Evolutionary conservation across 2,113 vertebrate species (phyloP).

Genomic region (Eulemur rufifrons): DNA sequence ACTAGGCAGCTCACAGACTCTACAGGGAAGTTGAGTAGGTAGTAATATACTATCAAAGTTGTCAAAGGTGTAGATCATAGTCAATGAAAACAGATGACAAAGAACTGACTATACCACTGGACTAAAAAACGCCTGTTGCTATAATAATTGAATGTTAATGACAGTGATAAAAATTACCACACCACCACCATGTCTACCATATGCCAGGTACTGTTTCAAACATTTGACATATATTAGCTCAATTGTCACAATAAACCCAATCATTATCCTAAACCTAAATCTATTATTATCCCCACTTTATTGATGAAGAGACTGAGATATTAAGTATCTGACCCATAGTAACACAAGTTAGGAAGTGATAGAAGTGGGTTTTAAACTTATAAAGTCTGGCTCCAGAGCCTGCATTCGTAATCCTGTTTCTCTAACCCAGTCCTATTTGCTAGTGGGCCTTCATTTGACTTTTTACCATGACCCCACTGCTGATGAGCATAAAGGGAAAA

Average conservation of each 20-base stretch:
- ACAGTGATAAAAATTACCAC: background rate
- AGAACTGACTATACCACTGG: background rate
- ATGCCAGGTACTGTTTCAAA: background rate
- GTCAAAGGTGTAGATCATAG: background rate
- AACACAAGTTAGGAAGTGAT: background rate
- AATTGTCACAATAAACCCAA: slow-evolving; percentile 3
- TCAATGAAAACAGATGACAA: background rate
- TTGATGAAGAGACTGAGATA: background rate
- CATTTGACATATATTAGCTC: background rate
- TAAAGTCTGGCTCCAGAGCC: background rate
- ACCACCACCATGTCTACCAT: background rate
- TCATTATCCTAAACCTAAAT: no score
- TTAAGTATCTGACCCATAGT: background rate
- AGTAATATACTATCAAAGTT: background rate
- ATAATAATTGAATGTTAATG: background rate
- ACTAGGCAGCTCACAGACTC: background rate
- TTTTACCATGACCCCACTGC: background rate
- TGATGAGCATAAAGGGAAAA: slow-evolving; percentile 3
- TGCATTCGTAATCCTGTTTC: background rate
- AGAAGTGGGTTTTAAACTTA: background rate
- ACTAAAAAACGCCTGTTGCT: background rate
- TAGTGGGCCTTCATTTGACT: background rate
- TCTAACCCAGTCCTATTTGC: background rate
- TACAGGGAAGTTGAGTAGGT: background rate
- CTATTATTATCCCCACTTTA: background rate